Percentiles rank a stretch among this genome's conserved stretches.
phyloP scores from a whole-genome alignment of 2,888 invertebrate genomes.

The Yponomeuta evonymella region DNA sequence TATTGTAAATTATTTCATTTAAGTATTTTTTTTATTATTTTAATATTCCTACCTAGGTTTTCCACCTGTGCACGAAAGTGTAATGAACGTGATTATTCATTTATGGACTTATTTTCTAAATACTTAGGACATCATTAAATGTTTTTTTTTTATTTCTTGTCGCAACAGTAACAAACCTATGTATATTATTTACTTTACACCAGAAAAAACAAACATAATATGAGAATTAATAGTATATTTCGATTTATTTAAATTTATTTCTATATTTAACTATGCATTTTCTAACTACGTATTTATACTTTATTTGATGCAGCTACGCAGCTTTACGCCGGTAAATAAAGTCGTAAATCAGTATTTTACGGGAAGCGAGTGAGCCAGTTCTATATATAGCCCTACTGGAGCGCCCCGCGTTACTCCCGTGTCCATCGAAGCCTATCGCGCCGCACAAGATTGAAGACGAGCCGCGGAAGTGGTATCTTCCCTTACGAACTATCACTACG shows the following conservation, averaged over 20 bases:
- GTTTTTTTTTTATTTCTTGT: too few species aligned
- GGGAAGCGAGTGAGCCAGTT: background rate
- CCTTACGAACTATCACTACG: background rate
- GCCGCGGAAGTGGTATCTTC: conserved; percentile 8
- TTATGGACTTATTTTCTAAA: too few species aligned
- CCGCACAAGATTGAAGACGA: conserved; percentile 20
- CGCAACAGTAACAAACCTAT: too few species aligned
- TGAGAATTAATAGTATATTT: too few species aligned
- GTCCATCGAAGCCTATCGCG: conserved; percentile 65
- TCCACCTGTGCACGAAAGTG: too few species aligned
- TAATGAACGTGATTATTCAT: too few species aligned
- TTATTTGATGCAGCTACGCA: background rate
- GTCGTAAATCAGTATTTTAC: background rate
- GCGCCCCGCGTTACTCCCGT: conserved; percentile 40
- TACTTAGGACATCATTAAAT: too few species aligned
- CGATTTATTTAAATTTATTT: too few species aligned
- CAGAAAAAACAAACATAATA: too few species aligned
- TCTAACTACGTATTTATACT: background rate
- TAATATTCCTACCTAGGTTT: too few species aligned
- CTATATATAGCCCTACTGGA: conserved; percentile 54
- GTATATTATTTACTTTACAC: too few species aligned
- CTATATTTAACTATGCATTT: background rate
- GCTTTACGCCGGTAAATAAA: background rate
- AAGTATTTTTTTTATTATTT: background rate
- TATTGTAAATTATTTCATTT: background rate